A percentile compares a stretch with the other conserved stretches of the same genome.
These are phyloP conservation scores for Leistus spinibarbis DNA, from an alignment of 2,888 invertebrate genomes.

Conservation along the genomic window DNA sequence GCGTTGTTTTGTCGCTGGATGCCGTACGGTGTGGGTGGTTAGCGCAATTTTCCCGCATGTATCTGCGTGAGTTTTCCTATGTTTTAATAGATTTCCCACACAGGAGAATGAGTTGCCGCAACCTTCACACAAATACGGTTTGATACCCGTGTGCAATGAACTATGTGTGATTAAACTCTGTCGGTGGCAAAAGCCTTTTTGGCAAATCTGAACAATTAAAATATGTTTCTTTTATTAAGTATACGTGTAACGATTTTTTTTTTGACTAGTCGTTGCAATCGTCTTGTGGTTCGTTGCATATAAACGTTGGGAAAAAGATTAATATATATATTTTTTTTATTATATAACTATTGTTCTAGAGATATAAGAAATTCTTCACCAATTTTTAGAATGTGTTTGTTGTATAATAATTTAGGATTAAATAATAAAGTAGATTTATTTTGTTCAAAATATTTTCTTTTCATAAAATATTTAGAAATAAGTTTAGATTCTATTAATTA, in stretches of 20 bases:
- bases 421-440: too few relatives aligned
- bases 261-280: too few relatives aligned
- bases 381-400: too few relatives aligned
- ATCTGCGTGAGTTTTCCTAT: slow-evolving; percentile 57
- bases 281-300: too few relatives aligned
- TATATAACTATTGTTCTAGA: neutral
- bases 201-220: slow-evolving; percentile 53
- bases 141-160: slow-evolving; percentile 58
- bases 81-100: slow-evolving; percentile 59
- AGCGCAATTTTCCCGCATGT: slow-evolving; percentile 56
- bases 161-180: slow-evolving; percentile 60
- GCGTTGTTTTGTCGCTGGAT: slow-evolving; percentile 51
- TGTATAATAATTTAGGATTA: too few relatives aligned
- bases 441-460: too few relatives aligned
- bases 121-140: slow-evolving; percentile 60
- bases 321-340: too few relatives aligned
- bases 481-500: too few relatives aligned
- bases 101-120: slow-evolving; percentile 59
- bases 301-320: too few relatives aligned
- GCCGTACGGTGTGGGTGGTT: slow-evolving; percentile 50
- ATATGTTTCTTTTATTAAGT: neutral
- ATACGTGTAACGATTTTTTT: too few relatives aligned
- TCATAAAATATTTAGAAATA: too few relatives aligned
- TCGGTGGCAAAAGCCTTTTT: slow-evolving; percentile 59
- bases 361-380: too few relatives aligned